Evolutionary conservation across 1,140 invertebrate species (phyloP).

Genomic region (Panagrolaimus sp.): DNA sequence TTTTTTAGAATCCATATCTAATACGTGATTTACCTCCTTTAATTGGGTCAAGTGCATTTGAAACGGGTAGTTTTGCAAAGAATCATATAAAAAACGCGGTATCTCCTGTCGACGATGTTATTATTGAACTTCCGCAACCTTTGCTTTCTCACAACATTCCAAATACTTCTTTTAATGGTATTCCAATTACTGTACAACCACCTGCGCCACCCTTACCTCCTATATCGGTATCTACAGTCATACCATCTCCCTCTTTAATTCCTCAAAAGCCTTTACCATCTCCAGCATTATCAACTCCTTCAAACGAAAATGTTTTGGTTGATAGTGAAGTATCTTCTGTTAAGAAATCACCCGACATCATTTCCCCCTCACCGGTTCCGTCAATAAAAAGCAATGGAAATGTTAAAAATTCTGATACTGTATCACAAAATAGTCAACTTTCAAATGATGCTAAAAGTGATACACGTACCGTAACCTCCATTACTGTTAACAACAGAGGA

Average conservation of each 20-base stretch:
- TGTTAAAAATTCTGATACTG: neutral
- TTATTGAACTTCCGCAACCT: neutral
- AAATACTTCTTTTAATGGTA: neutral
- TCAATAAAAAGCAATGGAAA: neutral
- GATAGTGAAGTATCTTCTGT: neutral
- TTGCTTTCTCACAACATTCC: neutral
- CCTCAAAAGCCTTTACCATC: too few species aligned
- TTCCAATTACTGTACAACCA: neutral
- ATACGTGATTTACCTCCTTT: slow-evolving; percentile 6
- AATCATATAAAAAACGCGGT: neutral
- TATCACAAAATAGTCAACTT: neutral
- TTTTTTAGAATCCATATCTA: slow-evolving; percentile 13
- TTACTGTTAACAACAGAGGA: too few species aligned
- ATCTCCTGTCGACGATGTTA: neutral
- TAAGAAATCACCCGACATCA: neutral
- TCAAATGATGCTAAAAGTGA: neutral
- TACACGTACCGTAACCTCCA: too few species aligned
- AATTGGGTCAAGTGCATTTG: neutral
- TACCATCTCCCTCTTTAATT: neutral
- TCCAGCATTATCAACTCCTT: too few species aligned
- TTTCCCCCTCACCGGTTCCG: neutral
- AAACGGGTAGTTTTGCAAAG: neutral
- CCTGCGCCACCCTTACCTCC: slow-evolving; percentile 3
- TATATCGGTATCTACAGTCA: neutral
- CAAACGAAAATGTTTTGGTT: neutral